These are phyloP conservation scores for Andrena marginata DNA, from an alignment of 2,888 invertebrate species.

Conservation along the genomic window DNA sequence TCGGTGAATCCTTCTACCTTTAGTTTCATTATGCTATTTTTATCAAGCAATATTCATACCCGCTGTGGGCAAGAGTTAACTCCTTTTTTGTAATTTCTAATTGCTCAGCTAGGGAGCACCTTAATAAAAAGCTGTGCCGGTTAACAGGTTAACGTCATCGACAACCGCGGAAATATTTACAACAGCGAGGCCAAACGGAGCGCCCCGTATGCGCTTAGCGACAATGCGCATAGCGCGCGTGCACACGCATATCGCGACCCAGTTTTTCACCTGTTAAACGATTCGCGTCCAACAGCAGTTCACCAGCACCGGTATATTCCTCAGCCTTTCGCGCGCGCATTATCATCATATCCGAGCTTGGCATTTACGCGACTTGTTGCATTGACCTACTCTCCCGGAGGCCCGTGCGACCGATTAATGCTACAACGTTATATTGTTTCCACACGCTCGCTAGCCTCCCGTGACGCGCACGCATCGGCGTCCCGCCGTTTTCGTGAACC, in stretches of 20 bases:
- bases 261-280: slow-evolving; percentile 67
- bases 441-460: slow-evolving; percentile 43
- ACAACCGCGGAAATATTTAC: no score
- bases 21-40: no score
- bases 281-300: slow-evolving; percentile 36
- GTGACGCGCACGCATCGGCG: slow-evolving; percentile 20
- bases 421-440: slow-evolving; percentile 53
- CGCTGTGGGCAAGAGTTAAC: no score
- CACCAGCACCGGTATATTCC: slow-evolving; percentile 59
- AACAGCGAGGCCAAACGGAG: no score
- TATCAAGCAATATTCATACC: no score
- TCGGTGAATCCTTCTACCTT: no score
- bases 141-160: no score
- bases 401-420: slow-evolving; percentile 52
- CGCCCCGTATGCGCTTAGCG: no score
- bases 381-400: slow-evolving; percentile 77
- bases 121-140: no score
- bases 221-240: not conserved
- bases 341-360: slow-evolving; percentile 64
- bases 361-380: slow-evolving; percentile 79
- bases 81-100: no score
- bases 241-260: slow-evolving; percentile 62
- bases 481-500: slow-evolving; percentile 22
- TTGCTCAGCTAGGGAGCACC: no score
- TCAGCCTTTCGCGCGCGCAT: slow-evolving; percentile 74